Percentiles rank a stretch among this genome's conserved stretches.
phyloP scores from a whole-genome alignment of 2,888 invertebrate genomes.

The Heliconius hortense region DNA sequence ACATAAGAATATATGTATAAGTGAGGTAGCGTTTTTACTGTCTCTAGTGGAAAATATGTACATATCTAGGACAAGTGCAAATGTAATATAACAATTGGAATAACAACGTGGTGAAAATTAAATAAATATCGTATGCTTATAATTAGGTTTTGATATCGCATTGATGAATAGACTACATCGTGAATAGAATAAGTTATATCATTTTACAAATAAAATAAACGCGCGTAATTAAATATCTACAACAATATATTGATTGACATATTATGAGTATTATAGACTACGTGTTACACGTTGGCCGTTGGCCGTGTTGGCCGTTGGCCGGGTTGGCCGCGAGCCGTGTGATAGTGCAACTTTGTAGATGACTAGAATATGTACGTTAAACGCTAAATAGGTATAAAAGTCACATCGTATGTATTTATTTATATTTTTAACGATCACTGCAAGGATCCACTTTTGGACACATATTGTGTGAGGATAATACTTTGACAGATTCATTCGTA shows the following conservation, averaged over 20 bases:
- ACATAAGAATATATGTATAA: constrained; percentile 57
- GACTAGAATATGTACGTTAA: constrained; percentile 80
- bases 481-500: constrained; percentile 82
- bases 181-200: constrained; percentile 53
- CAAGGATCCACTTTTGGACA: constrained; percentile 79
- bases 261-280: constrained; percentile 72
- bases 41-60: constrained; percentile 79
- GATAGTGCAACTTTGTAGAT: constrained; percentile 79
- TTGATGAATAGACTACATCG: constrained; percentile 52
- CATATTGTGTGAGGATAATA: constrained; percentile 76
- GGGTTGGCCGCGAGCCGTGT: constrained; percentile 6
- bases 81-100: constrained; percentile 53
- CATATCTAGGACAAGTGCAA: constrained; percentile 71
- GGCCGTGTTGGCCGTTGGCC: constrained; percentile 5
- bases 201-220: constrained; percentile 63
- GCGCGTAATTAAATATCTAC: constrained; percentile 61
- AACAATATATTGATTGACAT: constrained; percentile 61
- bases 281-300: constrained; percentile 64
- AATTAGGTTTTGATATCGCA: constrained; percentile 43
- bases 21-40: constrained; percentile 81
- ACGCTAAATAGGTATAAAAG: constrained; percentile 73
- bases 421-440: constrained; percentile 76
- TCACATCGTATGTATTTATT: constrained; percentile 69
- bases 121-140: constrained; percentile 36
- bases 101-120: constrained; percentile 48